Evolutionary conservation across 23 tunicate genomes (phyloP).

Genomic region (Halocynthia aurantium): DNA sequence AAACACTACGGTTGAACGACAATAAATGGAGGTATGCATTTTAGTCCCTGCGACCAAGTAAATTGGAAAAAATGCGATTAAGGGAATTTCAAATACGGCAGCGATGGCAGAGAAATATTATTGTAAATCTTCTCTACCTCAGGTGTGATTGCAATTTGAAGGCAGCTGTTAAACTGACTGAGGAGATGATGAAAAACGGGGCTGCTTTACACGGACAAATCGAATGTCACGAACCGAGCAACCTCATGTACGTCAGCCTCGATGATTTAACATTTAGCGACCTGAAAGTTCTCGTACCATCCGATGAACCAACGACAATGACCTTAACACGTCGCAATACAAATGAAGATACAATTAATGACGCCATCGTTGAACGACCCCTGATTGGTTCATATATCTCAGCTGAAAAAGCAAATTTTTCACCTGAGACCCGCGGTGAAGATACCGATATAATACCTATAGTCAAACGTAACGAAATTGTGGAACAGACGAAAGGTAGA

Average conservation of each 20-base stretch:
- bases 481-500: too few relatives aligned
- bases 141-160: slow-evolving; percentile 78
- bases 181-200: neutral
- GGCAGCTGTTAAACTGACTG: slow-evolving; percentile 29
- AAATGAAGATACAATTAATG: too few relatives aligned
- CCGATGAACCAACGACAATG: too few relatives aligned
- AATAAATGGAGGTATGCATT: slow-evolving; percentile 50
- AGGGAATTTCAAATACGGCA: neutral
- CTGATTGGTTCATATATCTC: too few relatives aligned
- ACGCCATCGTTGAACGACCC: too few relatives aligned
- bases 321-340: too few relatives aligned
- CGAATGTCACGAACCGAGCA: neutral
- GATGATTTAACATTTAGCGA: slow-evolving; percentile 1
- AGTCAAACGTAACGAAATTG: too few relatives aligned
- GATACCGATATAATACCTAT: too few relatives aligned
- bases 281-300: neutral
- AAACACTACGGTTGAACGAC: slow-evolving; percentile 2
- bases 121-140: neutral
- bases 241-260: neutral
- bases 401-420: too few relatives aligned
- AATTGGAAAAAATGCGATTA: neutral
- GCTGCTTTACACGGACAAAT: neutral
- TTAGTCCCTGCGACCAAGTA: neutral
- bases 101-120: too few relatives aligned
- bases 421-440: too few relatives aligned